phyloP scores from a whole-genome alignment of 2,113 vertebrate species.

The Phocoena sinus region DNA sequence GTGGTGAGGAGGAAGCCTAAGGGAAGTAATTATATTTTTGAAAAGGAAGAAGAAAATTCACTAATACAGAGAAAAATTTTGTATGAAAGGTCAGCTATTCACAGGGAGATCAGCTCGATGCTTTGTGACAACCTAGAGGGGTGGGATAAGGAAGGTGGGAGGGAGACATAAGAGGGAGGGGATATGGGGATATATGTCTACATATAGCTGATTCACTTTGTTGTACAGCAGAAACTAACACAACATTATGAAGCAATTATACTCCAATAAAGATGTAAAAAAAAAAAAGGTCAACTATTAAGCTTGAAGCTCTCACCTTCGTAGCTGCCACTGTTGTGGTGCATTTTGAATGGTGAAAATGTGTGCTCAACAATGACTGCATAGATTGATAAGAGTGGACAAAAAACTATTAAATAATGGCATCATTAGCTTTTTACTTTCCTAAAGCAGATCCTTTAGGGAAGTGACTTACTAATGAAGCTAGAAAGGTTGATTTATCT shows the following conservation, averaged over 20 bases:
- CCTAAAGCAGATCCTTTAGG: conserved; percentile 25
- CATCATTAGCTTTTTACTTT: conserved; percentile 37
- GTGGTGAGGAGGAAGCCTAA: neutral
- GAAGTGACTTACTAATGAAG: conserved; percentile 44
- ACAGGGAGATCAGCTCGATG: too few relatives aligned
- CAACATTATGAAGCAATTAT: too few relatives aligned
- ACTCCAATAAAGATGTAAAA: too few relatives aligned
- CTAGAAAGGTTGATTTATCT: conserved; percentile 41
- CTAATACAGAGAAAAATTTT: conserved; percentile 30
- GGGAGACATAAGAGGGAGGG: too few relatives aligned
- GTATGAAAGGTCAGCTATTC: neutral
- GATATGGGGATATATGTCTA: too few relatives aligned
- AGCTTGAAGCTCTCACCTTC: neutral
- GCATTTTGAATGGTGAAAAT: neutral
- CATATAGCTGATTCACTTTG: too few relatives aligned
- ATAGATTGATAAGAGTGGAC: neutral
- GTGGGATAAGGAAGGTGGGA: too few relatives aligned
- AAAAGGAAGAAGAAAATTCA: conserved; percentile 43
- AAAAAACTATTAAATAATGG: neutral
- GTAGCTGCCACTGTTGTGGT: conserved; percentile 28
- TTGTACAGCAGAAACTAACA: too few relatives aligned
- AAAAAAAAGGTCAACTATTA: neutral
- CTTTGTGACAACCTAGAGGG: too few relatives aligned
- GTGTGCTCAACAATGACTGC: neutral
- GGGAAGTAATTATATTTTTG: conserved; percentile 43